Evolutionary conservation across 2,113 vertebrate species (phyloP), one percentile per base, ranked within the genome.

Genomic region (Zingel zingel): DNA sequence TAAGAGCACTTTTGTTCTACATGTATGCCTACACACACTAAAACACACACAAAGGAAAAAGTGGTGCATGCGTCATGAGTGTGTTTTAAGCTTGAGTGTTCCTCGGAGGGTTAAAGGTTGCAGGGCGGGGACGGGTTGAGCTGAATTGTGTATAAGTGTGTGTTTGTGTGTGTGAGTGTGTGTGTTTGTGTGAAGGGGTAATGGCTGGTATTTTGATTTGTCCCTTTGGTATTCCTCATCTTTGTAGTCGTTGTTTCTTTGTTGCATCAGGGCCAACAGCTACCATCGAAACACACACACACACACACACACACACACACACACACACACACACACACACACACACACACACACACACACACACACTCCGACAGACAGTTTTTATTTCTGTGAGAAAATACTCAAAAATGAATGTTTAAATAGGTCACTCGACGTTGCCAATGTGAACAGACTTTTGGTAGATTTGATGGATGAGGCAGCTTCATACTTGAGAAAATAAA

Each of bases 101-200:
- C 88, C 89, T 93, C 53, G 1, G 88, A 89, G 92, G 76, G 88
- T 87, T 92, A 88, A 91, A 91, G 89, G 88, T 93, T 83, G 81
- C 76, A 54, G 87, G 90, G 90, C 27, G 79, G 86, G 18, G 78
- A 81, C 45, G 63, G 48, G 64, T 76, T 61, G 56, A 1, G n/a
- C 12, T 78, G 75, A 43, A 43, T 2, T 39, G 54, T 76, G 39
- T 67, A 50, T 74, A 33, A 71, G 57, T 71, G 48, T 79, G 80
- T 77, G 64, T 69, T 69, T 72, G 21, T 78, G 39, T 81, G 48
- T 73, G 75, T 71, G 48, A 58, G 73, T 71, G 62, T 73, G 36
- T 70, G 66, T 57, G 47, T 57, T 61, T 39, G 59, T 43, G 65
- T 47, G 65, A 25, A 25, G 69, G 64, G 59, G 74, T 25, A 75